Base-by-base conservation (phyloP, 1,140 invertebrate genomes). In the Neuroterus valhalla region DNA sequence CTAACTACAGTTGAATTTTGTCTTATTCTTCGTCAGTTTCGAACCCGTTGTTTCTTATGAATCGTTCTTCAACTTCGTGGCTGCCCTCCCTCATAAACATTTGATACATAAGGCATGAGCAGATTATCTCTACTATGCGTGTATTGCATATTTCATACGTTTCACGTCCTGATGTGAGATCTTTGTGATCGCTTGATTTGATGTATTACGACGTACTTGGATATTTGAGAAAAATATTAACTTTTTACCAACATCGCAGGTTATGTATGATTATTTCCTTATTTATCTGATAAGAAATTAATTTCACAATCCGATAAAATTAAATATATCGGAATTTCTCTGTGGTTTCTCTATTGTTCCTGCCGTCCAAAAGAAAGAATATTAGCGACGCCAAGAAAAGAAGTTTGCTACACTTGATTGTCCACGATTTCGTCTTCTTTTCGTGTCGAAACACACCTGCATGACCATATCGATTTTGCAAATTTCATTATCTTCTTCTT, bases 81-180 rank as follows among this genome's bases (percentile, higher is more conserved):
- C n/a, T 62, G 19, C 52, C 52, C 26, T 62, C 55, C 55, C 55
- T 62, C 14, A 62, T 38, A 23, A 26, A 62, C 55, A 62, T 26
- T 62, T 62, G 31, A 62, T 62, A 62, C 55, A 62, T 62, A 62
- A 62, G n/a, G 55, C 55, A 62, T 62, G 55, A 62, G 55, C 12
- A 62, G 55, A 62, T 62, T 38, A 62, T 62, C 55, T 62, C 11
- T 15, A 62, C 11, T 15, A 62, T 62, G 55, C 55, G 55, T 62
- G 55, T 62, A 62, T 62, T 31, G 55, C 55, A 62, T 62, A 62
- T 62, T 62, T 62, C 55, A 62, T 62, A 62, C n/a, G 23, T 62
- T 62, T 38, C 6, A 10, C 8, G 15, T n/a, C 11, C 31, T 38
- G 23, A n/a, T 21, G 17, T 31, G n/a, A 62, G 55, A 62, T 62